Conservation (phyloP, 2,113 vertebrate genomes). For the Hippocampus zosterae region DNA sequence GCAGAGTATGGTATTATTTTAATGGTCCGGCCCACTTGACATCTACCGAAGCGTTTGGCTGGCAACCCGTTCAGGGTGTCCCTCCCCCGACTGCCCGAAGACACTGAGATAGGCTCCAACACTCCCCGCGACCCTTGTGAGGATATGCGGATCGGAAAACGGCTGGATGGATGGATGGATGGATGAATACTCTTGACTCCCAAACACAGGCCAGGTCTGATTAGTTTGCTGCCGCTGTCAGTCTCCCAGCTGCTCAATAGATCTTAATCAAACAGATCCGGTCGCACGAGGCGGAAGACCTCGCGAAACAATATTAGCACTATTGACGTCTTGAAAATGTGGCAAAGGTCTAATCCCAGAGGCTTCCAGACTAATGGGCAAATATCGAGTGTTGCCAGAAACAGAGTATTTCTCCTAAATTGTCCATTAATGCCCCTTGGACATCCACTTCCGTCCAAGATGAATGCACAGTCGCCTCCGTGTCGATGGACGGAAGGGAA, state of each 20-base stretch:
- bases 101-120: too few species aligned
- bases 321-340: slow-evolving; percentile 74
- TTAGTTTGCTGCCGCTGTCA: slow-evolving; percentile 34
- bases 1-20: too few species aligned
- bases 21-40: too few species aligned
- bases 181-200: slow-evolving; percentile 18
- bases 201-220: slow-evolving; percentile 30
- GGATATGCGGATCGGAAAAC: too few species aligned
- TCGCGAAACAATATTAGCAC: slow-evolving; percentile 70
- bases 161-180: too few species aligned
- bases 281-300: slow-evolving; percentile 61
- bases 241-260: slow-evolving; percentile 49
- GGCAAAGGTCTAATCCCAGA: slow-evolving; percentile 71
- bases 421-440: slow-evolving; percentile 60
- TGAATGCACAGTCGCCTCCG: slow-evolving; percentile 25
- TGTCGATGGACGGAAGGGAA: slow-evolving; percentile 51
- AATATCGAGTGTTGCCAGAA: slow-evolving; percentile 74
- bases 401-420: slow-evolving; percentile 65
- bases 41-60: too few species aligned
- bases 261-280: slow-evolving; percentile 60
- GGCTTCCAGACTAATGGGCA: slow-evolving; percentile 68
- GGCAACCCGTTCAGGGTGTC: too few species aligned
- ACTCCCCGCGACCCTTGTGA: too few species aligned
- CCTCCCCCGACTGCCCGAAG: too few species aligned
- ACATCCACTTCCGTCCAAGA: slow-evolving; percentile 56